Evolutionary conservation across 2,888 invertebrate genomes (phyloP).

Genomic region (Ennomos quercinarius): DNA sequence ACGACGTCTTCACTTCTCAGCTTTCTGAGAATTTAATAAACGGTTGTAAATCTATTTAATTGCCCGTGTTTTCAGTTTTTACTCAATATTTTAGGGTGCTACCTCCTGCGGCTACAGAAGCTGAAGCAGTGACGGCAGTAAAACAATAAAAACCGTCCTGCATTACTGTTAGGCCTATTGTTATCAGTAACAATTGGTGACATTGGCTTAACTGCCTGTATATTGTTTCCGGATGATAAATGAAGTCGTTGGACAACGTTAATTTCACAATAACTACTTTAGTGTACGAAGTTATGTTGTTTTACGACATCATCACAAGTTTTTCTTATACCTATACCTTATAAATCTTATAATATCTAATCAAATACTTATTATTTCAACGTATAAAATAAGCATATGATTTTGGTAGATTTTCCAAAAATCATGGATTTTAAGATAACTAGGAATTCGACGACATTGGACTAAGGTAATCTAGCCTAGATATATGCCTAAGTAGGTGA

Average conservation of each 20-base stretch:
- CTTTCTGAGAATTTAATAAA: constrained; percentile 67
- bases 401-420: too few species aligned
- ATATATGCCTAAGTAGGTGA: too few species aligned
- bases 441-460: too few species aligned
- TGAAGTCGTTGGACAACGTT: constrained; percentile 68
- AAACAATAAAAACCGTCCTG: constrained; percentile 78
- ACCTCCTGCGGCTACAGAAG: constrained; percentile 81
- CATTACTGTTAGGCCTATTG: constrained; percentile 74
- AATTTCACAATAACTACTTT: constrained; percentile 22
- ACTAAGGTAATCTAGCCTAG: too few species aligned
- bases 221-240: constrained; percentile 75
- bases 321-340: background rate
- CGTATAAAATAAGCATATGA: too few species aligned
- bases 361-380: too few species aligned
- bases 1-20: constrained; percentile 48
- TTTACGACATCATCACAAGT: constrained; percentile 1
- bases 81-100: constrained; percentile 70
- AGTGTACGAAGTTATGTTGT: constrained; percentile 7
- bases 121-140: constrained; percentile 56
- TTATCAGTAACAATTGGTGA: constrained; percentile 62
- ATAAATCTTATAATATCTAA: too few species aligned
- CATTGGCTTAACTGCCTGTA: constrained; percentile 63
- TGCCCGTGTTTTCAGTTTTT: constrained; percentile 69
- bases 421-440: too few species aligned
- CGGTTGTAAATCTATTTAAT: constrained; percentile 82